Base-by-base conservation (phyloP, 2,888 invertebrate genomes). In the Pheosia gnoma region DNA sequence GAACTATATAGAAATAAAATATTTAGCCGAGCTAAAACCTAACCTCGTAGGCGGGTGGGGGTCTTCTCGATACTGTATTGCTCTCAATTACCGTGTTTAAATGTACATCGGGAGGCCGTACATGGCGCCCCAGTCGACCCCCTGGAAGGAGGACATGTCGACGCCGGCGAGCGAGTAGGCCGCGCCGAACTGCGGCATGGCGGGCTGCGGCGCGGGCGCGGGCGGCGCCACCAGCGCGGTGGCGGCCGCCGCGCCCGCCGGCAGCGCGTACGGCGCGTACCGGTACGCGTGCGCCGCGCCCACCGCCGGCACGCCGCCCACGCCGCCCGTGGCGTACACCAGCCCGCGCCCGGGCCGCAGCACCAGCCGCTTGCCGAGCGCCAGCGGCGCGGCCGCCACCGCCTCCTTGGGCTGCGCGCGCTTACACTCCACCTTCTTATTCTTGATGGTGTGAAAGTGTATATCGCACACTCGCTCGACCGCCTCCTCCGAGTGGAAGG, bases 81-180 rank as follows among this genome's bases (percentile, higher is more conserved):
- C 38, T 60, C 64, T 61, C 65, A 65, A 37, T 43, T 4, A 56
- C 59, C 57, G 59, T 63, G 73, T 88, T 94, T 95, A 97, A 87
- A 97, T 97, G 94, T 98, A 98, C 97, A 98, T 97, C 87, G 97
- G 97, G 94, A 98, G 97, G 83, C 97, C 97, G 90, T 98, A 98
- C 97, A 98, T 97, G 80, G 97, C 96, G 81, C 96, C 96, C 98
- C 98, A 98, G 91, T 98, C 98, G 77, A 98, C 97, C 65, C 97
- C 97, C 89, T 98, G 98, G 95, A 98, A 98, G 85, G 97, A 97
- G 67, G 97, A 96, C 98, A 98, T 98, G 93, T 98, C 98, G 68
- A 98, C 97, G 86, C 97, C 97, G 84, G 97, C 96, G 73, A 98
- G 95, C 75, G 96, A 96, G 92, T 97, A 97, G 79, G 96, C 96